phyloP scores from a whole-genome alignment of 2,888 invertebrate genomes.

The Andrena flavipes region DNA sequence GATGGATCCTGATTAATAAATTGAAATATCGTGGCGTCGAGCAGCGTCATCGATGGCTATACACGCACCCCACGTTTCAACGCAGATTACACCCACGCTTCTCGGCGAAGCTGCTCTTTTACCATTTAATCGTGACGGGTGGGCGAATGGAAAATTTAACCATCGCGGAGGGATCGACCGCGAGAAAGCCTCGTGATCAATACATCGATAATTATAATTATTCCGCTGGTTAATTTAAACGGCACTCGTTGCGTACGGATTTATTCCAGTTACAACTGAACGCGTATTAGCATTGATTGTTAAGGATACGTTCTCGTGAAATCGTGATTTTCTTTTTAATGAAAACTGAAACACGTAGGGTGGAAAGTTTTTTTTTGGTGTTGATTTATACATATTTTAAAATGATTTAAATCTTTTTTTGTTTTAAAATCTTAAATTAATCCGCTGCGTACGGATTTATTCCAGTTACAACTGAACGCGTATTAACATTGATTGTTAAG shows the following conservation, averaged over 20 bases:
- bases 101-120: neutral
- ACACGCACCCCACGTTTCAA: neutral
- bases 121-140: neutral
- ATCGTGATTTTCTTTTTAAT: no score
- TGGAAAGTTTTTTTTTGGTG: no score
- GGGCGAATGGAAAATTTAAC: slow-evolving; percentile 36
- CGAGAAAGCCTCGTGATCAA: slow-evolving; percentile 9
- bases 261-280: neutral
- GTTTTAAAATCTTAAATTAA: no score
- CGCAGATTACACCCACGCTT: slow-evolving; percentile 8
- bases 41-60: slow-evolving; percentile 5
- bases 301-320: neutral
- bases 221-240: neutral
- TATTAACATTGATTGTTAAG: no score
- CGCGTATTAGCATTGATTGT: neutral
- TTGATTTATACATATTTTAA: no score
- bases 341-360: no score
- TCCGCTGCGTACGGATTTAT: no score
- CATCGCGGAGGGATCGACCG: slow-evolving; percentile 15
- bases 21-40: neutral
- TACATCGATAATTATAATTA: neutral
- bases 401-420: no score
- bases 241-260: neutral
- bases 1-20: neutral
- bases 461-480: no score